These are phyloP conservation scores for Pteruthius melanotis DNA, from an alignment of 2,113 vertebrate species.

Conservation along the genomic window DNA sequence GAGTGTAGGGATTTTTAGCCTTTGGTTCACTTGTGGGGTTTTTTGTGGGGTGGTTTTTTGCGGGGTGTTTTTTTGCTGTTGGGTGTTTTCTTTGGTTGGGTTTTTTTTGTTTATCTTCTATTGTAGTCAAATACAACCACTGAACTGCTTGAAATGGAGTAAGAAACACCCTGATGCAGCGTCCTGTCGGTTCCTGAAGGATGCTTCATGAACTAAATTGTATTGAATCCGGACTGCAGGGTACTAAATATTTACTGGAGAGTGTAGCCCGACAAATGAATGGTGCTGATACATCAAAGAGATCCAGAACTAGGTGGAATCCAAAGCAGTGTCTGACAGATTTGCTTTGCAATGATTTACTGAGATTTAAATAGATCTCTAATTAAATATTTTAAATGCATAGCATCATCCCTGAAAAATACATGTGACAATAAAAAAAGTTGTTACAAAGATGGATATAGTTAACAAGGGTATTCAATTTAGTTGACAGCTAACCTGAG, in stretches of 20 bases:
- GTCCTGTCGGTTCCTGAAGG: background rate
- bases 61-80: background rate
- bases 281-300: background rate
- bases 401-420: background rate
- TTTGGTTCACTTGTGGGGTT: fast-evolving
- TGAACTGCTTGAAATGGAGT: background rate
- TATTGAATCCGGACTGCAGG: background rate
- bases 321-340: background rate
- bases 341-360: background rate
- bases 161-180: background rate
- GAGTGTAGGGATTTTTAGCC: fast-evolving
- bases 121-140: background rate
- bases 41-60: fast-evolving
- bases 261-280: background rate
- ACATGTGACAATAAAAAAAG: background rate
- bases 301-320: background rate
- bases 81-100: background rate
- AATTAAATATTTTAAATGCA: conserved; percentile 54
- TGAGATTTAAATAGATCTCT: background rate
- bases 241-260: background rate
- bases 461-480: background rate
- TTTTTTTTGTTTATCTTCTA: background rate
- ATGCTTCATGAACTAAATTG: background rate
- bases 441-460: background rate
- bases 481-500: background rate